phyloP scores from a whole-genome alignment of 2,113 vertebrate species.

The Bubalus kerabau region DNA sequence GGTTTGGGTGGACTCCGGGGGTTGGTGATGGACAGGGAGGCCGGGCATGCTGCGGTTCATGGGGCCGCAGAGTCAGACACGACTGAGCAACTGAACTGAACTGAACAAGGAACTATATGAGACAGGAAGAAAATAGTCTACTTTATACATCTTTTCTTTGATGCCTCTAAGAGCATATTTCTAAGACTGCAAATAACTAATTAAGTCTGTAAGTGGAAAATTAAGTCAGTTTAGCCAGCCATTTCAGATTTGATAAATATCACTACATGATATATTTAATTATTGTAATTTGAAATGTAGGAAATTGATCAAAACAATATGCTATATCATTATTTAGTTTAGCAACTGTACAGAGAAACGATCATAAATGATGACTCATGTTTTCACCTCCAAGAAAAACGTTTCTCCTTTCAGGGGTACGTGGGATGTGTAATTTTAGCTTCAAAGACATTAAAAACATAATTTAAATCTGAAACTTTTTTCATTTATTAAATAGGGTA shows the following conservation, averaged over 20 bases:
- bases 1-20: neutral
- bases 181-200: neutral
- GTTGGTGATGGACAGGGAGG: neutral
- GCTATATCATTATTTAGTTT: neutral
- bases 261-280: neutral
- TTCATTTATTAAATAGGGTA: neutral
- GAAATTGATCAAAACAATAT: neutral
- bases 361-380: conserved; percentile 1
- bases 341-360: neutral
- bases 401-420: neutral
- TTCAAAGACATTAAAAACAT: neutral
- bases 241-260: neutral
- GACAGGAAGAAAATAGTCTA: neutral
- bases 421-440: neutral
- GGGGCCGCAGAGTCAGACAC: neutral
- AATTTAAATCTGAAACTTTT: neutral
- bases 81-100: neutral
- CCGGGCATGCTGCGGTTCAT: neutral
- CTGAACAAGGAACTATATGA: neutral
- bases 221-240: neutral
- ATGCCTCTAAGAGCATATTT: neutral
- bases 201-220: neutral
- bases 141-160: neutral
- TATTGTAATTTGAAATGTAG: neutral
- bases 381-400: neutral